Evolutionary conservation across 1,140 invertebrate genomes (phyloP).

Genomic region (Nasonia vitripennis): DNA sequence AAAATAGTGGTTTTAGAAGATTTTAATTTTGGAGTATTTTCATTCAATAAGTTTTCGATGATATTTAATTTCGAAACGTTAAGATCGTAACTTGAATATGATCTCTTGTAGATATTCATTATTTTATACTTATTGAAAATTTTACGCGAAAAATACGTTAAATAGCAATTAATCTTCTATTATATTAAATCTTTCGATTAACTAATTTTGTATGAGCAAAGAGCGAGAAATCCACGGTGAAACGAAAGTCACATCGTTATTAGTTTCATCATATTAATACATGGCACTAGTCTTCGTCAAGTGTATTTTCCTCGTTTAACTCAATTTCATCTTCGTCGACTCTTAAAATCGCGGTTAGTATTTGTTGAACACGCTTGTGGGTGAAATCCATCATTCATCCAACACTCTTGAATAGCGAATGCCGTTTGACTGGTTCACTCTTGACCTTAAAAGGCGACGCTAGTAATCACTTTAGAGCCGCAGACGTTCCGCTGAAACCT

Average conservation of each 20-base stretch:
- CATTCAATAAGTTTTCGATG: constrained; percentile 50
- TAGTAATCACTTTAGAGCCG: constrained; percentile 61
- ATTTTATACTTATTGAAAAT: constrained; percentile 27
- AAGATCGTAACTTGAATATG: constrained; percentile 51
- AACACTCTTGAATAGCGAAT: constrained; percentile 59
- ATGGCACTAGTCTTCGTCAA: constrained; percentile 17
- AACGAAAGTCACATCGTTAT: no score
- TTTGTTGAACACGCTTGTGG: constrained; percentile 62
- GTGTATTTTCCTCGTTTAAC: constrained; percentile 6
- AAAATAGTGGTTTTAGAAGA: constrained; percentile 52
- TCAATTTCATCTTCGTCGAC: constrained; percentile 54
- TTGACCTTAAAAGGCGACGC: constrained; percentile 67
- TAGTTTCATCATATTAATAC: neutral
- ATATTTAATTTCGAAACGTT: constrained; percentile 46
- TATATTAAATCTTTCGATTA: neutral
- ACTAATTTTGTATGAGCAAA: neutral
- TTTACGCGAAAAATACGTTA: neutral
- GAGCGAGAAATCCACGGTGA: neutral
- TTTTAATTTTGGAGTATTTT: constrained; percentile 49
- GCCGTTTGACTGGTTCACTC: constrained; percentile 54
- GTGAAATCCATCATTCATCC: constrained; percentile 67
- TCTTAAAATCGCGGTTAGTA: constrained; percentile 63
- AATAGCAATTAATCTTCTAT: neutral
- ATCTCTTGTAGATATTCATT: constrained; percentile 50
- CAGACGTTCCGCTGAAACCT: constrained; percentile 65